Evolutionary conservation across 2,888 invertebrate species (phyloP).

Genomic region (Smittia aterrima): DNA sequence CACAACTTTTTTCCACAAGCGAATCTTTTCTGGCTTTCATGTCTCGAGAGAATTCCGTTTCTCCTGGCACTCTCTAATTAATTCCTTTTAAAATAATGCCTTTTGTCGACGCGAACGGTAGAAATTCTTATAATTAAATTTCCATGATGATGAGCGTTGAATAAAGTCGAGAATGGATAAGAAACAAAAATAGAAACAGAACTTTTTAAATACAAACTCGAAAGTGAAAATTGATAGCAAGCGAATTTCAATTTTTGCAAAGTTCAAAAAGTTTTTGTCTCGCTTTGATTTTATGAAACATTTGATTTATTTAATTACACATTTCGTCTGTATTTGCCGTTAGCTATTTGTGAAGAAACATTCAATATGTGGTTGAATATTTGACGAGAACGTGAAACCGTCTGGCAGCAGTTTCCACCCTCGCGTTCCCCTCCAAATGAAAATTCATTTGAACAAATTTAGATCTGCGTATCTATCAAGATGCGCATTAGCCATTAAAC

Average conservation of each 20-base stretch:
- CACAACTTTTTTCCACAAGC: not conserved
- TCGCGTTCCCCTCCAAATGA: not conserved
- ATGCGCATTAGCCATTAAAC: not conserved
- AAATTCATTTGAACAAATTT: not conserved
- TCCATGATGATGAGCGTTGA: not conserved
- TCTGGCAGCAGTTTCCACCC: not conserved
- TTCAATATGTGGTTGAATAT: too few species aligned
- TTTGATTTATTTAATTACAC: too few species aligned
- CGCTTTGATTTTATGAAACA: too few species aligned
- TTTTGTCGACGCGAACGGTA: not conserved
- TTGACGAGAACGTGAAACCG: too few species aligned
- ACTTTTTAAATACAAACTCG: conserved; percentile 9
- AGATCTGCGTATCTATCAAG: not conserved
- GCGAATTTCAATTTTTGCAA: not conserved
- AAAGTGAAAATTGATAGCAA: not conserved
- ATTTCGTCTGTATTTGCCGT: too few species aligned
- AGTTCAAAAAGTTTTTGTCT: too few species aligned
- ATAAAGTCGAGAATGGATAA: conserved; percentile 11
- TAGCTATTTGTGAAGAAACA: too few species aligned
- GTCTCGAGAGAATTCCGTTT: not conserved
- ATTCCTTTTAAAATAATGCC: not conserved
- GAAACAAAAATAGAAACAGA: not conserved
- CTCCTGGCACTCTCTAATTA: not conserved
- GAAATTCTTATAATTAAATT: conserved; percentile 7
- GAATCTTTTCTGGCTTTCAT: not conserved